Conservation (phyloP, 1,140 invertebrate genomes). For the Drosophila oshimai region DNA sequence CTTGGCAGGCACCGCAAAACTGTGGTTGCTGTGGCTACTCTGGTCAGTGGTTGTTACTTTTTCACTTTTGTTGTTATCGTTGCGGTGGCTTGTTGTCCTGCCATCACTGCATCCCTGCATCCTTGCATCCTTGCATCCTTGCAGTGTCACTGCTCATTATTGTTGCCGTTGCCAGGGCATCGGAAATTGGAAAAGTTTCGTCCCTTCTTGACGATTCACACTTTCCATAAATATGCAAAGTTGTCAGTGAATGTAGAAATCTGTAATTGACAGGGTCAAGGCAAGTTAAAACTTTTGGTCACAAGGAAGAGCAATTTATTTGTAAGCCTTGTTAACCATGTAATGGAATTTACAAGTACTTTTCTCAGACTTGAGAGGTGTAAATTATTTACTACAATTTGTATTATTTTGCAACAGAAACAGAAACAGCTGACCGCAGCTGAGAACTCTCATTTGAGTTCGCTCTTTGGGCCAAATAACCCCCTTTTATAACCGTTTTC, state of each 20-base stretch:
- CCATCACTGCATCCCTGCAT: conserved; percentile 7
- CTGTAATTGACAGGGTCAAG: neutral
- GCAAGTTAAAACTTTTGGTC: neutral
- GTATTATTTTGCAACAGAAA: neutral
- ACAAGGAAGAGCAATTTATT: neutral
- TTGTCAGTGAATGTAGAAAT: neutral
- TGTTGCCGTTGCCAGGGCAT: conserved; percentile 55
- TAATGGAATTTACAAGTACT: neutral
- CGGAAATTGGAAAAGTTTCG: conserved; percentile 74
- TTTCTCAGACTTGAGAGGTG: neutral
- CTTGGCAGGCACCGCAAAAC: conserved; percentile 59
- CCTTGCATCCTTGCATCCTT: conserved; percentile 17
- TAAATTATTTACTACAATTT: conserved; percentile 19
- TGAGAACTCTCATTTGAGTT: neutral
- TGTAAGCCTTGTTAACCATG: neutral
- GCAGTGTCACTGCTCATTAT: conserved; percentile 58
- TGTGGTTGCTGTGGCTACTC: conserved; percentile 49
- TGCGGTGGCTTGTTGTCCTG: conserved; percentile 10
- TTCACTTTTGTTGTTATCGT: neutral
- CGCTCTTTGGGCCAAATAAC: neutral
- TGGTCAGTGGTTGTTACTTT: conserved; percentile 25
- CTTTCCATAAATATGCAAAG: conserved; percentile 12
- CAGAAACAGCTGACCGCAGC: conserved; percentile 16
- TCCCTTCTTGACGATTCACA: conserved; percentile 1
- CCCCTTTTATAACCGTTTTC: neutral